These are phyloP conservation scores for Aphrophora alni DNA, from an alignment of 2,888 invertebrate species.

Conservation along the genomic window DNA sequence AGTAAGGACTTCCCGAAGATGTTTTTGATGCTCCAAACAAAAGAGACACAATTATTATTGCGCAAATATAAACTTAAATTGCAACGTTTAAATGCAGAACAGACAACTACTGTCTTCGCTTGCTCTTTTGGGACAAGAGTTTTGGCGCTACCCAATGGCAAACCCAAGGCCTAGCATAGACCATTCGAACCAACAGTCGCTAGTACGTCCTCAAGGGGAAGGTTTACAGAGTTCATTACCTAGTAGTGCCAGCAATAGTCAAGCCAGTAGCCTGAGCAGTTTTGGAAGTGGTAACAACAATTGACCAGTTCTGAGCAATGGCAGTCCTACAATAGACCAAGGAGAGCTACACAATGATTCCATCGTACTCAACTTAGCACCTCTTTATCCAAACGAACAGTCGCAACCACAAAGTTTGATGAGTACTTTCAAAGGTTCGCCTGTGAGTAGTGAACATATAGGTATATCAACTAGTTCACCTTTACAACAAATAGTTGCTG, in stretches of 20 bases:
- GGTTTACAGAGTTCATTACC: conserved; percentile 55
- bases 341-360: conserved; percentile 61
- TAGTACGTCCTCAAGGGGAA: conserved; percentile 58
- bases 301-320: conserved; percentile 55
- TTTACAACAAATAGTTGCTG: conserved; percentile 50
- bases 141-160: conserved; percentile 73
- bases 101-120: conserved; percentile 89
- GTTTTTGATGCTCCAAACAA: too few species aligned
- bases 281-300: conserved; percentile 65
- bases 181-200: conserved; percentile 56
- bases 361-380: conserved; percentile 79
- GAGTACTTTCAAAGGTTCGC: conserved; percentile 70
- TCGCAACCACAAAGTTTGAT: conserved; percentile 62
- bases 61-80: too few species aligned
- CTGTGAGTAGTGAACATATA: conserved; percentile 42
- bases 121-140: conserved; percentile 81
- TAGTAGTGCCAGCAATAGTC: conserved; percentile 57
- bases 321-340: conserved; percentile 41
- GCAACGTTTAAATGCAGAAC: too few species aligned
- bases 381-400: conserved; percentile 61
- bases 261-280: conserved; percentile 76
- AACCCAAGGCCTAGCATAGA: conserved; percentile 67
- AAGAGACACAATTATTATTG: too few species aligned
- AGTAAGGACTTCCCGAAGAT: too few species aligned
- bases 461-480: conserved; percentile 45